phyloP scores from a whole-genome alignment of 2,797 vertebrate genomes.

The Cuculus canorus region DNA sequence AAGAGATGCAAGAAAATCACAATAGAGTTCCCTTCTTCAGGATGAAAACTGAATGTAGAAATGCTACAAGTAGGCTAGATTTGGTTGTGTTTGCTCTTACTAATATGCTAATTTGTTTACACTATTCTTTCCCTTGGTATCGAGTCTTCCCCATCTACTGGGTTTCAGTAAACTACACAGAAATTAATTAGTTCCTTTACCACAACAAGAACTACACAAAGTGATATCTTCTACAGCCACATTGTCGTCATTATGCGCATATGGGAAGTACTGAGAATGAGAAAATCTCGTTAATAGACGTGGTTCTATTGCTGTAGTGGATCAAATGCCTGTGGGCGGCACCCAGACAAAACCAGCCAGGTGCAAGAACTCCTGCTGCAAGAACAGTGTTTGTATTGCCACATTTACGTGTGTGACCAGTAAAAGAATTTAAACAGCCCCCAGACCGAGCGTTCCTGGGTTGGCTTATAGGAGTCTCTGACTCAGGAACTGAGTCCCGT shows the following conservation, averaged over 20 bases:
- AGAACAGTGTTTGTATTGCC: background rate
- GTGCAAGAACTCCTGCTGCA: background rate
- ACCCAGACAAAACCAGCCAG: background rate
- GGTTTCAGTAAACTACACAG: background rate
- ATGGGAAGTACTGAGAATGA: background rate
- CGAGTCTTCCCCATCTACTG: background rate
- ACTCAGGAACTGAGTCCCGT: background rate
- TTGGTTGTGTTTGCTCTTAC: background rate
- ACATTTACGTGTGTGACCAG: background rate
- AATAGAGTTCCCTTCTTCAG: accelerated
- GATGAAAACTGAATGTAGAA: background rate
- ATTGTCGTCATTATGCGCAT: background rate
- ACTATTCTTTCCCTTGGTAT: background rate
- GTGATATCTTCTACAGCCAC: background rate
- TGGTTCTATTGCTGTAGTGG: background rate
- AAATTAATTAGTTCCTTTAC: background rate
- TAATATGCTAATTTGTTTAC: background rate
- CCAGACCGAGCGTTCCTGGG: background rate
- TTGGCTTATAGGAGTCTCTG: background rate
- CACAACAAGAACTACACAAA: background rate
- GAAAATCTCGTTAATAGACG: background rate
- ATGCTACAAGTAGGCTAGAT: background rate
- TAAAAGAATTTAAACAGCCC: background rate
- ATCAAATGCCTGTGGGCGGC: background rate
- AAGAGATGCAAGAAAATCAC: background rate